These are phyloP conservation scores for Gavia stellata DNA, from an alignment of 2,113 vertebrate species.

Conservation along the genomic window DNA sequence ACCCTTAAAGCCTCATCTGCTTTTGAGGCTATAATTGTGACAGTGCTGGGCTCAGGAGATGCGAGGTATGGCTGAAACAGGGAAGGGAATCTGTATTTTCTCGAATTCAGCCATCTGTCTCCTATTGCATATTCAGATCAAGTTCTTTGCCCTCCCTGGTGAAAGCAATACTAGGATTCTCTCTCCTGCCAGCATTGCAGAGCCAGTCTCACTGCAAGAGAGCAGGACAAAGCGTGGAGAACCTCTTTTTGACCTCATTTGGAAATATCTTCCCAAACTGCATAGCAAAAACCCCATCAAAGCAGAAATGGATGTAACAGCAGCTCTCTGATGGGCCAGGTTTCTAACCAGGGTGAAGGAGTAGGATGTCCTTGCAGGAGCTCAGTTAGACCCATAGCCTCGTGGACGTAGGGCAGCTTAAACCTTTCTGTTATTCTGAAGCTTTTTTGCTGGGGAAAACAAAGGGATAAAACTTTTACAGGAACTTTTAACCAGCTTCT, in stretches of 20 bases:
- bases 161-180: not conserved
- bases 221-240: not conserved
- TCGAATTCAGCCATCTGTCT: not conserved
- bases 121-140: not conserved
- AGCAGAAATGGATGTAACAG: not conserved
- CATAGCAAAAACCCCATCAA: not conserved
- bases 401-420: not conserved
- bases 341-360: not conserved
- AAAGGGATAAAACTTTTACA: not conserved
- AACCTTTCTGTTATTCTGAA: not conserved
- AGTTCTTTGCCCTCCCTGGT: not conserved
- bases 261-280: not conserved
- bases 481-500: not conserved
- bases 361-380: not conserved
- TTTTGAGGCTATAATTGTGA: not conserved
- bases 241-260: not conserved
- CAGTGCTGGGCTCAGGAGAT: not conserved
- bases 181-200: not conserved
- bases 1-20: not conserved
- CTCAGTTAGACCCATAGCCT: not conserved
- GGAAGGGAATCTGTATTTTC: not conserved
- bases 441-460: not conserved
- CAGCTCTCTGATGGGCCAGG: not conserved
- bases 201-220: not conserved
- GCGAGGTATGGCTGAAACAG: not conserved